A percentile compares a stretch with the other conserved stretches of the same genome.
Conservation (phyloP, 2,113 vertebrate genomes). For the Taxidea taxus region DNA sequence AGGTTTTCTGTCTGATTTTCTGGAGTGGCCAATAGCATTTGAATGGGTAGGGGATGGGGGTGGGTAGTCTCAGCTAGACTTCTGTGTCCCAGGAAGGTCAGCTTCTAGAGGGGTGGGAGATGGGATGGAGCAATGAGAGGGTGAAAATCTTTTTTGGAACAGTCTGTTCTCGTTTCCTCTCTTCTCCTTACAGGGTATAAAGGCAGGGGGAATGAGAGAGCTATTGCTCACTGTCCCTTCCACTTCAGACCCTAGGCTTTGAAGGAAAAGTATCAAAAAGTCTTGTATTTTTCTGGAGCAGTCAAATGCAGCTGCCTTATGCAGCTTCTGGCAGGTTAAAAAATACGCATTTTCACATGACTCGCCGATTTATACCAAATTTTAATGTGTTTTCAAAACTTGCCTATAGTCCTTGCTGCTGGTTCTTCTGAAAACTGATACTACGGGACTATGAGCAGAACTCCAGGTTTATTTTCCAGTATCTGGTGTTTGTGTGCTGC, state of each 20-base stretch:
- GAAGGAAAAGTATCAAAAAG: background rate
- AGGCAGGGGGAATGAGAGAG: background rate
- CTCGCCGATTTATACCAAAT: constrained; percentile 24
- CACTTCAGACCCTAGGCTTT: background rate
- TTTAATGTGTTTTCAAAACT: background rate
- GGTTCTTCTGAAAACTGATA: background rate
- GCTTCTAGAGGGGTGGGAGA: background rate
- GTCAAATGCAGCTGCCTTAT: background rate
- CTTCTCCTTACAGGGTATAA: background rate
- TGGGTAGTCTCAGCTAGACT: background rate
- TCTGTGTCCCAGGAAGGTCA: background rate
- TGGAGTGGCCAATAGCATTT: background rate
- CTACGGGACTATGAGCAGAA: background rate
- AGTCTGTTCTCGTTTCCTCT: background rate
- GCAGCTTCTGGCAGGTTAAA: constrained; percentile 6
- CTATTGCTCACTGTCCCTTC: background rate
- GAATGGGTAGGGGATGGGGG: background rate
- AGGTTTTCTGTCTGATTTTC: background rate
- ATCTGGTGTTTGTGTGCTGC: background rate
- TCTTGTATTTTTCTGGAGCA: background rate
- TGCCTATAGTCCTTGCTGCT: background rate
- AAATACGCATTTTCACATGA: background rate
- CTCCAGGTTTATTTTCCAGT: background rate
- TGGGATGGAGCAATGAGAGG: background rate
- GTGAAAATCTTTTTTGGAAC: background rate